Conservation (phyloP, 2,113 vertebrate species). For the Thymallus thymallus region DNA sequence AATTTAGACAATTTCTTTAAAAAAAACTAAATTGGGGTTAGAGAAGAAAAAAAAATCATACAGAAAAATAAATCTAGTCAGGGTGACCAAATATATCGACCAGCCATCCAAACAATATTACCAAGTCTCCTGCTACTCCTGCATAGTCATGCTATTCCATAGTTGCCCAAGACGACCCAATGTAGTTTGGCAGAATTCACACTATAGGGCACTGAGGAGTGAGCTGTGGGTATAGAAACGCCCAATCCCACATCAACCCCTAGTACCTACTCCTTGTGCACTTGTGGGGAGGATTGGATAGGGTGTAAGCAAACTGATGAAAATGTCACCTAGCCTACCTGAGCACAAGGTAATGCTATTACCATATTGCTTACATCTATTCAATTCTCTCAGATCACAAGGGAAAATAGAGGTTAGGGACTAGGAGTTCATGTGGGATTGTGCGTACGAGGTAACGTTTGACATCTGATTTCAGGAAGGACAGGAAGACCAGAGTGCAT, state of each 20-base stretch:
- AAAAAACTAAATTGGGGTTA: constrained; percentile 35
- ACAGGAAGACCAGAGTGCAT: constrained; percentile 51
- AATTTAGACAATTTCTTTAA: constrained; percentile 17
- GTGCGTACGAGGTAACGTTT: neutral
- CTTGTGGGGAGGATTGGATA: too few species aligned
- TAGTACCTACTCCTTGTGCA: too few species aligned
- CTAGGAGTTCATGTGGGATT: too few species aligned
- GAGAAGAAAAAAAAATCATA: neutral
- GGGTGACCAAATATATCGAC: neutral
- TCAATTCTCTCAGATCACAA: too few species aligned
- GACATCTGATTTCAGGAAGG: constrained; percentile 15
- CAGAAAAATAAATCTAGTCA: neutral
- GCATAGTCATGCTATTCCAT: constrained; percentile 28
- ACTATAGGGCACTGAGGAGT: constrained; percentile 11
- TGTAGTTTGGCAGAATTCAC: constrained; percentile 33
- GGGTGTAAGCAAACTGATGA: too few species aligned
- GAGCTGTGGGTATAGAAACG: constrained; percentile 4
- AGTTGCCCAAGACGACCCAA: constrained; percentile 63
- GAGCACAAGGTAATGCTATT: too few species aligned
- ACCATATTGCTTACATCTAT: neutral
- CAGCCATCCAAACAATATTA: neutral
- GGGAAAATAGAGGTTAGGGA: too few species aligned
- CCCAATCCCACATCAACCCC: too few species aligned
- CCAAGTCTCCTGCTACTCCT: constrained; percentile 5
- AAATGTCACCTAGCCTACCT: too few species aligned